phyloP scores from a whole-genome alignment of 2,113 vertebrate species.

The Cyanistes caeruleus region DNA sequence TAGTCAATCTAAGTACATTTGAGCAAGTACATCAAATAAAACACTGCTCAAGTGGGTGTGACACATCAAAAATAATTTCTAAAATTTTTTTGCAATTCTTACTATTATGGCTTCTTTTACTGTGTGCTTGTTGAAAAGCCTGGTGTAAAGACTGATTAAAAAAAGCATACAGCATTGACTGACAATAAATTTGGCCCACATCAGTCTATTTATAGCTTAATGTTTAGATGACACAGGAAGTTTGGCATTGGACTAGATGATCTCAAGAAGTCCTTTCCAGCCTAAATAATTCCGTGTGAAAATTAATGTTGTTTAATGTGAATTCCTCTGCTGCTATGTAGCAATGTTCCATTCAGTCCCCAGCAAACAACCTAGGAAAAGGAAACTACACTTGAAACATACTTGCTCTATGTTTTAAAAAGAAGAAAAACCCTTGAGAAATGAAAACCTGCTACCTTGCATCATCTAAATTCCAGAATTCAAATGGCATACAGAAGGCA shows the following conservation, averaged over 20 bases:
- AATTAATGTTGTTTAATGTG: slow-evolving; percentile 55
- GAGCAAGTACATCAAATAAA: slow-evolving; percentile 59
- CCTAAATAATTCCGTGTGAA: neutral
- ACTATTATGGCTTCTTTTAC: slow-evolving; percentile 54
- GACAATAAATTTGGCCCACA: slow-evolving; percentile 25
- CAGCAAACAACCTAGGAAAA: slow-evolving; percentile 26
- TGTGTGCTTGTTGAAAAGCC: slow-evolving; percentile 8
- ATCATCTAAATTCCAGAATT: neutral
- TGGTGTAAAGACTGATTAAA: neutral
- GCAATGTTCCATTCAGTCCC: slow-evolving; percentile 11
- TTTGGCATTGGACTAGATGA: neutral
- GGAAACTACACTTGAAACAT: slow-evolving; percentile 51
- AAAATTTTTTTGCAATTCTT: slow-evolving; percentile 37
- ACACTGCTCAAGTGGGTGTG: slow-evolving; percentile 46
- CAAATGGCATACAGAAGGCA: neutral
- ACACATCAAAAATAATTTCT: slow-evolving; percentile 38
- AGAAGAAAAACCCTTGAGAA: slow-evolving; percentile 17
- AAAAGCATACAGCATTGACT: slow-evolving; percentile 20
- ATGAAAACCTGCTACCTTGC: neutral
- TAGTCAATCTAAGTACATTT: slow-evolving; percentile 42
- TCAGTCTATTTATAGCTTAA: slow-evolving; percentile 57
- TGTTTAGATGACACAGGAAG: slow-evolving; percentile 51
- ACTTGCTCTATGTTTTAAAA: slow-evolving; percentile 10
- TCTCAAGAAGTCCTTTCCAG: neutral
- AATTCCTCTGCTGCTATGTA: slow-evolving; percentile 51